Conservation (phyloP, 2,113 vertebrate genomes). For the Colistium nudipinnis region DNA sequence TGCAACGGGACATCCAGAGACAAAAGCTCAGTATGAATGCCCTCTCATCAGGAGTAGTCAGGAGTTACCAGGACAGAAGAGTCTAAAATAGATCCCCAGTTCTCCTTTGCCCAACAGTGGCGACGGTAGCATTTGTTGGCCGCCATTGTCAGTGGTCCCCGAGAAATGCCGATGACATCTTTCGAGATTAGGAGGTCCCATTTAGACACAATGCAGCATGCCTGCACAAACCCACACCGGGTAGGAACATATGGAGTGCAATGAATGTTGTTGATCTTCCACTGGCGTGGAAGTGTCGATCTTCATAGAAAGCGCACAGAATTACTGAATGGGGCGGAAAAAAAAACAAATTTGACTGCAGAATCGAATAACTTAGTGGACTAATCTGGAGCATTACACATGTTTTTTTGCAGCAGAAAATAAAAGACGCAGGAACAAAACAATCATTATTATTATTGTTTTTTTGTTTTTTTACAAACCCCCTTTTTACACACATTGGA, state of each 20-base stretch:
- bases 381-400: no score
- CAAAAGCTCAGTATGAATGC: slow-evolving; percentile 20
- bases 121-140: slow-evolving; percentile 50
- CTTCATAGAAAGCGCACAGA: not conserved
- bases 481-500: not conserved
- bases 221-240: not conserved
- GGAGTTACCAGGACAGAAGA: slow-evolving; percentile 40
- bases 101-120: slow-evolving; percentile 58
- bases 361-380: not conserved
- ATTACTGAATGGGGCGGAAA: not conserved
- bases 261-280: slow-evolving; percentile 7
- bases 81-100: slow-evolving; percentile 70
- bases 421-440: not conserved
- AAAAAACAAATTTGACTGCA: not conserved
- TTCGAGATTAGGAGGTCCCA: slow-evolving; percentile 64
- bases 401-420: not conserved
- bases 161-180: slow-evolving; percentile 61
- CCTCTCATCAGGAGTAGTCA: not conserved
- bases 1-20: slow-evolving; percentile 8
- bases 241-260: not conserved
- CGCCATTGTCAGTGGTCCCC: slow-evolving; percentile 23
- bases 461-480: no score
- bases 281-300: not conserved
- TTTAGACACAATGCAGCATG: slow-evolving; percentile 59
- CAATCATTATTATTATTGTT: no score